These are phyloP conservation scores for Psilanteris sp. DNA, from an alignment of 1,140 invertebrate genomes.

Conservation along the genomic window DNA sequence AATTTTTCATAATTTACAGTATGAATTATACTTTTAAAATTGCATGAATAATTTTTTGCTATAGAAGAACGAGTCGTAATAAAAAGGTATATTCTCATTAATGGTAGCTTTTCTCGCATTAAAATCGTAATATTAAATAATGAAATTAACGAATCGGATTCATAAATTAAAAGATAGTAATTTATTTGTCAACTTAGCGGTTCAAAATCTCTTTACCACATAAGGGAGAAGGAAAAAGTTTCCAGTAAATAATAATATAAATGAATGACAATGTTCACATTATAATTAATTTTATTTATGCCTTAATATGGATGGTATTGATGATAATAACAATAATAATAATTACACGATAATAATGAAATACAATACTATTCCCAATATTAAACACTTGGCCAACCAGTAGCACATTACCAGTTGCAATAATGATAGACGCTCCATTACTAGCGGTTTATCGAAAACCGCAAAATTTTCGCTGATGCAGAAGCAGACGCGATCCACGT, in stretches of 20 bases:
- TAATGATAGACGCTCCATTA: constrained; percentile 75
- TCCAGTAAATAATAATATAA: constrained; percentile 3
- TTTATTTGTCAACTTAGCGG: constrained; percentile 7
- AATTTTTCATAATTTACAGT: constrained; percentile 44
- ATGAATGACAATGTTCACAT: constrained; percentile 37
- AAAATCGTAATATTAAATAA: constrained; percentile 19
- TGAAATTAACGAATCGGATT: constrained; percentile 27
- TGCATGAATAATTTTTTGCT: constrained; percentile 27
- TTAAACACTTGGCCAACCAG: constrained; percentile 62
- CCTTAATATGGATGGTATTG: constrained; percentile 42
- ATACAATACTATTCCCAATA: constrained; percentile 54
- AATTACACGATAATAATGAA: constrained; percentile 60
- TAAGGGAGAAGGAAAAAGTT: not conserved
- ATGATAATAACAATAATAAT: constrained; percentile 52
- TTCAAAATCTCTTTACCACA: not conserved
- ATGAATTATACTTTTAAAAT: constrained; percentile 23
- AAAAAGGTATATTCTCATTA: constrained; percentile 42
- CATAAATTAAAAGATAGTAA: constrained; percentile 24
- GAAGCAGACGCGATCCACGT: constrained; percentile 61
- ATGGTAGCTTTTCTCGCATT: constrained; percentile 28
- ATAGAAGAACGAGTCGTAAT: constrained; percentile 10
- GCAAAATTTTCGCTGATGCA: constrained; percentile 67
- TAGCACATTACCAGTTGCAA: constrained; percentile 69
- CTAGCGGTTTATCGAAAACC: constrained; percentile 75
- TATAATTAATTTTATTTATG: constrained; percentile 10